phyloP scores from a whole-genome alignment of 2,113 vertebrate species.

The Aptenodytes forsteri region DNA sequence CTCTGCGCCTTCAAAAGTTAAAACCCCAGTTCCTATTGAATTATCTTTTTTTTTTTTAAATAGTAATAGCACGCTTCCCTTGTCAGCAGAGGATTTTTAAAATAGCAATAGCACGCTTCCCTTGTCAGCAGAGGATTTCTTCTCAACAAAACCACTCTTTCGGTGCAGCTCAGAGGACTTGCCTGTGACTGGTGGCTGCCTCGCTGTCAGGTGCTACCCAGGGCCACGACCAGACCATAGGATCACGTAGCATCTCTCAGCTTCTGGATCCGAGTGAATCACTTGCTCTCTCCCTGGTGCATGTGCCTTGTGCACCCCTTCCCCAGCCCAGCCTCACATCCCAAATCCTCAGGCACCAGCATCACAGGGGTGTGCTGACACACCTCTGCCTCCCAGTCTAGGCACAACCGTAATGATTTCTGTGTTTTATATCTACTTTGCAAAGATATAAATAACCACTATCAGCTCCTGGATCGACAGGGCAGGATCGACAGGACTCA shows the following conservation, averaged over 20 bases:
- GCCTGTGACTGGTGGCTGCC: neutral
- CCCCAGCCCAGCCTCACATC: neutral
- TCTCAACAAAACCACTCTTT: neutral
- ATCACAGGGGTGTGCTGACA: neutral
- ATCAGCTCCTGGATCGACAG: neutral
- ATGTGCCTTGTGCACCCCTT: neutral
- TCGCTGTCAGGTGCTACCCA: neutral
- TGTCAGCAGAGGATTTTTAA: neutral
- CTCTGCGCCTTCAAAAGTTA: neutral
- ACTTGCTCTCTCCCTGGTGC: neutral
- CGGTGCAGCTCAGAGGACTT: neutral
- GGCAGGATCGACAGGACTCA: too few relatives aligned
- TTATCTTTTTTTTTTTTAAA: neutral
- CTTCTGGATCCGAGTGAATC: neutral
- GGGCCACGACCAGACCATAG: too few relatives aligned
- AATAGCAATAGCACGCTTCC: neutral
- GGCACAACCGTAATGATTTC: neutral
- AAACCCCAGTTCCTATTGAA: rapidly evolving
- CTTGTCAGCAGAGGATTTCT: neutral
- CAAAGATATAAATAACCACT: neutral
- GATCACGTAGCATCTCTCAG: neutral
- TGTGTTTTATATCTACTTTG: neutral
- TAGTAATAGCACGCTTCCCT: neutral
- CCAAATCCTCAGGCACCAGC: neutral
- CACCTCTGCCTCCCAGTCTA: neutral